Conservation (phyloP, 2,113 vertebrate species). For the Tachuris rubrigastra region DNA sequence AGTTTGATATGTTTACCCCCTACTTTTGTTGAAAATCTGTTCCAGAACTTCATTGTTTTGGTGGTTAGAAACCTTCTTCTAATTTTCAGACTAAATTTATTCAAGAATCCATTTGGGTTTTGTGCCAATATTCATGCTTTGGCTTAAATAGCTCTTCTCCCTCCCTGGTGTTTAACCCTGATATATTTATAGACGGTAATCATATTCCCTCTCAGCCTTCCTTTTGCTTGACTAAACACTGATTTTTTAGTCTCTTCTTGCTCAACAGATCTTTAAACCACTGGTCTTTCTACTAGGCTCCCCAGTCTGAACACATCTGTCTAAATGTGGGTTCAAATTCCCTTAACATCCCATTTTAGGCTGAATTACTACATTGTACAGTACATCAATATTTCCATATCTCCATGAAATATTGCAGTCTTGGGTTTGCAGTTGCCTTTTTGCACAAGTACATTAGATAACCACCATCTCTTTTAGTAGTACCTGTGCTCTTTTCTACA, state of each 20-base stretch:
- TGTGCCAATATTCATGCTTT: constrained; percentile 23
- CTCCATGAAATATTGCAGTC: neutral
- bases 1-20: constrained; percentile 29
- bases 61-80: constrained; percentile 9
- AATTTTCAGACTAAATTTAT: constrained; percentile 22
- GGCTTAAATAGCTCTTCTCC: constrained; percentile 44
- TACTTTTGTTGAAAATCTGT: constrained; percentile 25
- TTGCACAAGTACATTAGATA: neutral
- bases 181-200: constrained; percentile 57
- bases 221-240: constrained; percentile 36
- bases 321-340: neutral
- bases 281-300: neutral
- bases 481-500: neutral
- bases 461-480: neutral
- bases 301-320: neutral
- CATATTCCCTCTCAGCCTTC: constrained; percentile 44
- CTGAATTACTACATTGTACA: neutral
- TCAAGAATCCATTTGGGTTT: constrained; percentile 19
- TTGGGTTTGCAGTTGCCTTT: neutral
- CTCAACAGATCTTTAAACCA: neutral
- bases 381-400: neutral
- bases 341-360: neutral
- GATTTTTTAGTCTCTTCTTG: neutral
- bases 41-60: constrained; percentile 38
- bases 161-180: constrained; percentile 22